Base-by-base conservation (phyloP, 35 echinoderm and acorn worm genomes). In the Hemicentrotus pulcherrimus region DNA sequence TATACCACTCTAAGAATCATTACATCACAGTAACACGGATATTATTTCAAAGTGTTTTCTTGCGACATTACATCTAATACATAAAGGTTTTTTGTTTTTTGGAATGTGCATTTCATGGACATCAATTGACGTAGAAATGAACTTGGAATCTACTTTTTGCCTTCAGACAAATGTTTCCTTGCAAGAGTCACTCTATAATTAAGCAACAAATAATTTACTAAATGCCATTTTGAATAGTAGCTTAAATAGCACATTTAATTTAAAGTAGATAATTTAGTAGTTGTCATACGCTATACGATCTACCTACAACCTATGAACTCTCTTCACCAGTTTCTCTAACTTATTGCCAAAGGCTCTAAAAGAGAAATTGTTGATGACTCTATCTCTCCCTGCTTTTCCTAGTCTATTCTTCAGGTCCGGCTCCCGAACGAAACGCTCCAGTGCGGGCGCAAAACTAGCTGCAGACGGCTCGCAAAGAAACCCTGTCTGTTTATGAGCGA, bases 341-440 rank as follows among this genome's bases (percentile, higher is more conserved):
- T 97, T 96, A 91, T 96, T 96, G 13, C 96, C 96, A 92, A 99
- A 99, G 10, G 98, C 97, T 47, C 97, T 95, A 48, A 99, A 99
- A 12, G 98, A 99, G 70, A 99, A 99, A 61, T 95, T 95, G 31
- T 91, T 95, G 14, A 97, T 58, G 6, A 99, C 98, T 92, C 98
- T 88, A 32, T 96, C 86, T 78, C 92, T 96, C 41, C 98, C 98
- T 12, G 90, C 95, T 48, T 97, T 94, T 22, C 98, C 98, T 50
- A 97, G 91, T 47, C 94, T 96, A 28, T 99, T 88, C 19, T 94
- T 96, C 22, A 98, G 71, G 13, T 94, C 94, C 5, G 48, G 22
- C 32, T 98, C 95, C 19, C 89, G 93, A n/a, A 98, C 97, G 95
- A 99, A 99, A 94, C 94, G 95, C 30, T 86, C 61, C 98, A 99